phyloP scores from a whole-genome alignment of 2,113 vertebrate species.

The Clarias batrachus region DNA sequence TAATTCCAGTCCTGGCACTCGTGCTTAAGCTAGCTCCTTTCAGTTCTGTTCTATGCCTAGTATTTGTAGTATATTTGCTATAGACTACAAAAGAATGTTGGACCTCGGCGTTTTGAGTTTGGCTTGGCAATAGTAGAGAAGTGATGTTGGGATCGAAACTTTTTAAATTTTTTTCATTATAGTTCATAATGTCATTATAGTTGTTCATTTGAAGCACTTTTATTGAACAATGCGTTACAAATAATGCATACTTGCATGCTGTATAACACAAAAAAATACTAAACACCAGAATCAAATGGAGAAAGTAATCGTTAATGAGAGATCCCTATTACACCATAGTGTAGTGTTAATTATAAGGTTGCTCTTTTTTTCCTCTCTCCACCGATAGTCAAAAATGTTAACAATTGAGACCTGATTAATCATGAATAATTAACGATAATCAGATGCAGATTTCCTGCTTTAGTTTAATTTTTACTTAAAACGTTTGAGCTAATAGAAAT shows the following conservation, averaged over 20 bases:
- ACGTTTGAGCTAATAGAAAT: too few species aligned
- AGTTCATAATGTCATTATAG: not conserved
- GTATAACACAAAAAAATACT: not conserved
- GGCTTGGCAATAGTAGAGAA: not conserved
- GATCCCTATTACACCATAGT: not conserved
- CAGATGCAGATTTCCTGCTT: too few species aligned
- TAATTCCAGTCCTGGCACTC: not conserved
- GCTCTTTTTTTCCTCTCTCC: too few species aligned
- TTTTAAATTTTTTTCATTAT: too few species aligned
- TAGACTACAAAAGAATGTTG: not conserved
- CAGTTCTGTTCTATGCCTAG: not conserved
- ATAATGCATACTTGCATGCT: not conserved
- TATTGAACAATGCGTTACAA: too few species aligned
- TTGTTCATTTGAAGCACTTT: not conserved
- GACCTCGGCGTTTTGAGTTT: not conserved
- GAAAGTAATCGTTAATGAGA: not conserved
- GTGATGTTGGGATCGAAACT: not conserved
- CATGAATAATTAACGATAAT: too few species aligned
- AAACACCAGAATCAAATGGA: not conserved
- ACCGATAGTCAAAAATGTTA: too few species aligned
- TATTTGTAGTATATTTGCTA: not conserved
- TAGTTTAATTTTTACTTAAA: too few species aligned
- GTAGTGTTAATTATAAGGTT: not conserved
- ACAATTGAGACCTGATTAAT: too few species aligned
- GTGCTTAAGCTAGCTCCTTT: not conserved